A percentile compares a stretch with the other conserved stretches of the same genome.
These are phyloP conservation scores for Drosophila borealis DNA, from an alignment of 2,888 invertebrate species.

Conservation along the genomic window DNA sequence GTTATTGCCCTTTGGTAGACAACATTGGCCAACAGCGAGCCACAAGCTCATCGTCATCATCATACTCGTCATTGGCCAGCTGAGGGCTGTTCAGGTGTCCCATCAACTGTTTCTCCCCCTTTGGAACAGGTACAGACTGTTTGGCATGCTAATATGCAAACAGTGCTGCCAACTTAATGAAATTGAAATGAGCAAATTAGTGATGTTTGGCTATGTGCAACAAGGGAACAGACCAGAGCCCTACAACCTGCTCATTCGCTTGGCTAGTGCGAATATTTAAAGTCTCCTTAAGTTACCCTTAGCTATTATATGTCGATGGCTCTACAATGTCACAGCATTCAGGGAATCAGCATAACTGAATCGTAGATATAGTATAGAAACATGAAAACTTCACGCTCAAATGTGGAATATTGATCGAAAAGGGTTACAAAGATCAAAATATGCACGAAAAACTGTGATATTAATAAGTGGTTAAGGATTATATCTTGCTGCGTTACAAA, in stretches of 20 bases:
- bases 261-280: neutral
- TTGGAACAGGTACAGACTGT: slow-evolving; percentile 44
- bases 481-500: no score
- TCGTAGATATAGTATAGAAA: no score
- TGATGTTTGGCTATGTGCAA: slow-evolving; percentile 40
- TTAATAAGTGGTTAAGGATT: no score
- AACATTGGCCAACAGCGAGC: slow-evolving; percentile 59
- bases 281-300: neutral
- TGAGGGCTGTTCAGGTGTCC: slow-evolving; percentile 73
- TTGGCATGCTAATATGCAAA: slow-evolving; percentile 78
- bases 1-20: slow-evolving; percentile 45
- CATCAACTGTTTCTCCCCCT: slow-evolving; percentile 52
- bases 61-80: slow-evolving; percentile 46
- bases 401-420: no score
- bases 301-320: neutral
- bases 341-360: neutral
- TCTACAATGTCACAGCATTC: neutral
- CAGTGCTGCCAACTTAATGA: slow-evolving; percentile 78
- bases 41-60: slow-evolving; percentile 55
- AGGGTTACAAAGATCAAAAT: no score
- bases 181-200: slow-evolving; percentile 79
- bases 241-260: neutral
- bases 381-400: no score
- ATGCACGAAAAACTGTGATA: no score
- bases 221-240: slow-evolving; percentile 1